Base-by-base conservation (phyloP, 2,113 vertebrate species). In the Toxotes jaculatrix region DNA sequence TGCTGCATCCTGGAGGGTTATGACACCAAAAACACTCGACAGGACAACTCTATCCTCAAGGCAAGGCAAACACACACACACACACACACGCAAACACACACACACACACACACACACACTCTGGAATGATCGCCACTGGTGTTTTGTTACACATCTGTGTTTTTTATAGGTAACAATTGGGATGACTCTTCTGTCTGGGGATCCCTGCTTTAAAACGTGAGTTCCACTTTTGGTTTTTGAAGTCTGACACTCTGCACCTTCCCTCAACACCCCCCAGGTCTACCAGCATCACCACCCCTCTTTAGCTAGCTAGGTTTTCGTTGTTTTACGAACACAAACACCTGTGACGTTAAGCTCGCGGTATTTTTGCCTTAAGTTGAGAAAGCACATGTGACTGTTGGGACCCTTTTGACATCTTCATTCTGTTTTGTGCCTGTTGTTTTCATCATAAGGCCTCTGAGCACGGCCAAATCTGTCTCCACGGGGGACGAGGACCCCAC, bases 181-280 rank as follows among this genome's bases (percentile, higher is more conserved):
- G 57, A 99, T 98, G 97, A 97, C 95, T 40, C 95, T 99, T 62
- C 95, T 98, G n/a, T 99, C 98, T 0, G 98, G 98, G 47, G 98
- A 99, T 78, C 98, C 98, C 38, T 99, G 98, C 94, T 99, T 99
- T 91, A 99, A 99, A 96, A 97, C 96, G 98, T 99, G 91, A 96
- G 97, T 78, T 94, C 9, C 38, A 66, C 12, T 75, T 5, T 47
- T 5, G 59, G 17, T 13, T 34, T 42, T 43, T 5, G 40, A 31
- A 17, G 13, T 16, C 3, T 21, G 59, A 40, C n/a, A 12, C 4
- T 43, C 7, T 40, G 8, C 42, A 43, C 11, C 42, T n/a, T n/a
- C 42, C 42, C 4, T 4, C 53, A 31, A 12, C n/a, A 42, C 14
- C n/a, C 38, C 38, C 38, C 38, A n/a, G n/a, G 7, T 40, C 38